These are phyloP conservation scores for Lacanobia wlatinum DNA, from an alignment of 2,888 invertebrate species.

Conservation along the genomic window DNA sequence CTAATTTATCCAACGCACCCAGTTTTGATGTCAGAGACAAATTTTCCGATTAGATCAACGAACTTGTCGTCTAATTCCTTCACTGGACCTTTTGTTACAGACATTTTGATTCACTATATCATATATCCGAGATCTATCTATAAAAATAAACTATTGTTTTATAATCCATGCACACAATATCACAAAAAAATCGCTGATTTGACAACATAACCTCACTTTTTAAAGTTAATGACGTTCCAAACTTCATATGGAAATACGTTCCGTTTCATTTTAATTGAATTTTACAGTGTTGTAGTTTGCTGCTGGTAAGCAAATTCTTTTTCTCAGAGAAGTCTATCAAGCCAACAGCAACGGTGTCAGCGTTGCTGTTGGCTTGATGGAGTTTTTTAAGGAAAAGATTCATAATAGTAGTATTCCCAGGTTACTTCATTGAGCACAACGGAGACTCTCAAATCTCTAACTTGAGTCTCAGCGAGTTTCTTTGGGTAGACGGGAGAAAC, in stretches of 20 bases:
- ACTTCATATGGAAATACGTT: slow-evolving; percentile 23
- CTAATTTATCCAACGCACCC: slow-evolving; percentile 74
- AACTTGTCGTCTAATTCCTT: slow-evolving; percentile 80
- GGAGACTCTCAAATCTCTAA: no score
- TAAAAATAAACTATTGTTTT: slow-evolving; percentile 12
- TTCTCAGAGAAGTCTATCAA: no score
- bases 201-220: slow-evolving; percentile 58
- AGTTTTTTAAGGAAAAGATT: no score
- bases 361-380: no score
- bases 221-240: slow-evolving; percentile 39
- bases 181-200: slow-evolving; percentile 14
- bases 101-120: slow-evolving; percentile 64
- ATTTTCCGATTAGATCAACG: slow-evolving; percentile 78
- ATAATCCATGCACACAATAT: slow-evolving; percentile 12
- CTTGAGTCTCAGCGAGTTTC: no score
- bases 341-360: no score
- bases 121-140: neutral
- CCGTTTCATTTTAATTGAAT: neutral
- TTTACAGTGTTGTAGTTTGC: no score
- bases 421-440: no score
- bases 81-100: slow-evolving; percentile 66
- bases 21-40: slow-evolving; percentile 75
- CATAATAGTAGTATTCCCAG: no score
- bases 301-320: neutral
- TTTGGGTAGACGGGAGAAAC: no score